Evolutionary conservation across 2,888 invertebrate species (phyloP).

Genomic region (Rotaria socialis): DNA sequence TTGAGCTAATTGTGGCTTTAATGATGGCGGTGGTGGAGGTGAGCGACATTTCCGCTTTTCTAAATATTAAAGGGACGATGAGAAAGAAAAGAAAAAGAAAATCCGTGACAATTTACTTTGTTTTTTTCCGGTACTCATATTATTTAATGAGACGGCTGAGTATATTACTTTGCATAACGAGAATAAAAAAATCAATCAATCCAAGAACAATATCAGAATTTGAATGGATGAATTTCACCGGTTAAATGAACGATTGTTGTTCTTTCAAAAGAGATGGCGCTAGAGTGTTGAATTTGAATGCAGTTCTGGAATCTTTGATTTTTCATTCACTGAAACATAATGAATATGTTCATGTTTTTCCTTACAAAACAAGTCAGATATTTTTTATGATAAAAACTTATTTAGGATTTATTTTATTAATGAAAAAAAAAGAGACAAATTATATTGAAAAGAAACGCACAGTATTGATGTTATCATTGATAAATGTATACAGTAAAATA

Average conservation of each 20-base stretch:
- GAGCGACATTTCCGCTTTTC: background rate
- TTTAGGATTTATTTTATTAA: background rate
- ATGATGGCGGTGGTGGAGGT: background rate
- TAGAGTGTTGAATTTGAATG: background rate
- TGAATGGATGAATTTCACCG: too few species aligned
- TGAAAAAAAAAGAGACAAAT: background rate
- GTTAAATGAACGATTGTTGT: too few species aligned
- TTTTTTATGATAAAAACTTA: background rate
- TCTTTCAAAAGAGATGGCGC: background rate
- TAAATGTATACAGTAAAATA: conserved; percentile 15
- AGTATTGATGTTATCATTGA: background rate
- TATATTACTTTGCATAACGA: too few species aligned
- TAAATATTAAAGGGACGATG: background rate
- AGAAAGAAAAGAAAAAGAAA: background rate
- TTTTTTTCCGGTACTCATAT: background rate
- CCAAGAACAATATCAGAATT: too few species aligned
- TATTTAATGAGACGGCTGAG: background rate
- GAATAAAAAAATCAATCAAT: too few species aligned
- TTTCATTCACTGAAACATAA: too few species aligned
- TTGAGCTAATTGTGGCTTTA: background rate
- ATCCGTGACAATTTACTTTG: background rate
- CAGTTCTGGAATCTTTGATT: too few species aligned
- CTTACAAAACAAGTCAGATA: too few species aligned
- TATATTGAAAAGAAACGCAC: background rate
- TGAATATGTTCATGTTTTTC: too few species aligned